phyloP scores from a whole-genome alignment of 2,797 vertebrate species.

The Thunnus albacares region DNA sequence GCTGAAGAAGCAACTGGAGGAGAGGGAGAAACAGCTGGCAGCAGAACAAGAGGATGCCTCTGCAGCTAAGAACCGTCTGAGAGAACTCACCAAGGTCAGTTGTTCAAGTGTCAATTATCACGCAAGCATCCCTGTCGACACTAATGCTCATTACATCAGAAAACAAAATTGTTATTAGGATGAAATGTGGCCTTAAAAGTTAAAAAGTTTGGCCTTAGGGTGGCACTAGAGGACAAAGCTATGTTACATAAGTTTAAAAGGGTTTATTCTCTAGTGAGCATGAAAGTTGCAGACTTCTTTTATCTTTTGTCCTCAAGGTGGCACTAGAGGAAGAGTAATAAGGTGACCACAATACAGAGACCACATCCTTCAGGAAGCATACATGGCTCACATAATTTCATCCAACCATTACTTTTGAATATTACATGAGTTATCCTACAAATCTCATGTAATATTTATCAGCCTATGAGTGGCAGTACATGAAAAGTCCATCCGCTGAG shows the following conservation, averaged over 20 bases:
- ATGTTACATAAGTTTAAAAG: neutral
- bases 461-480: neutral
- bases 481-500: neutral
- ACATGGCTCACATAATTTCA: neutral
- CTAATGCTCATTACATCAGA: neutral
- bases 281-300: neutral
- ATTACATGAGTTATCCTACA: neutral
- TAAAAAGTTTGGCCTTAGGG: neutral
- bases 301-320: slow-evolving; percentile 60
- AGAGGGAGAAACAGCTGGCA: slow-evolving; percentile 92
- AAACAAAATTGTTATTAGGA: neutral
- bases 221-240: neutral
- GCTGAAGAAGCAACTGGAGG: slow-evolving; percentile 95
- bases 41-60: slow-evolving; percentile 90
- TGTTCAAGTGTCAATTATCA: neutral
- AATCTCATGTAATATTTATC: slow-evolving; percentile 2
- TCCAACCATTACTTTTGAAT: neutral
- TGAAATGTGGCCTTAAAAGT: neutral
- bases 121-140: neutral
- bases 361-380: neutral
- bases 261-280: neutral
- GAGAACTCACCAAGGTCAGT: slow-evolving; percentile 92
- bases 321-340: slow-evolving; percentile 39
- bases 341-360: neutral
- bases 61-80: slow-evolving; percentile 89